Evolutionary conservation across 2,888 invertebrate genomes (phyloP).

Genomic region (Amphiduros pacificus): DNA sequence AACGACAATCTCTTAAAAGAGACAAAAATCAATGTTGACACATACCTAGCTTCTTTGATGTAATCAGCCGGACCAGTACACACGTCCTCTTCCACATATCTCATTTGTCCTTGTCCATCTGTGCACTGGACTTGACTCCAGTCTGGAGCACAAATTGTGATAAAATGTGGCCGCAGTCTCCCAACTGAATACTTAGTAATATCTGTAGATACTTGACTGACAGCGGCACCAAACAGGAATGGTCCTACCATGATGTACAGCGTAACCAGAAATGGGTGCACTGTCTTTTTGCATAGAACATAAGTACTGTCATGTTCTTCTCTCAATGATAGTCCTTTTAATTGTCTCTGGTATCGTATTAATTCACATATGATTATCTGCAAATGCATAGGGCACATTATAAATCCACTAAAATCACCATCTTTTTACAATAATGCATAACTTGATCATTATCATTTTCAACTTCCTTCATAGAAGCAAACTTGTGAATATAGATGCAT

Average conservation of each 20-base stretch:
- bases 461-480: too few species aligned
- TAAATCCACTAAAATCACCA: too few species aligned
- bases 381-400: neutral
- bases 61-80: slow-evolving; percentile 34
- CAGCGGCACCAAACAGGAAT: slow-evolving; percentile 84
- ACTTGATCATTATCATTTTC: too few species aligned
- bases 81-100: slow-evolving; percentile 38
- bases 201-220: slow-evolving; percentile 85
- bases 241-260: slow-evolving; percentile 63
- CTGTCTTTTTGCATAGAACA: neutral
- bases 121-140: slow-evolving; percentile 33
- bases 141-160: slow-evolving; percentile 79
- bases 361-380: slow-evolving; percentile 19
- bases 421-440: too few species aligned
- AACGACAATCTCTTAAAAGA: too few species aligned
- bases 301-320: neutral
- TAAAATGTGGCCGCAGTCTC: slow-evolving; percentile 90
- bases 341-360: neutral
- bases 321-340: neutral
- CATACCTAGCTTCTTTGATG: slow-evolving; percentile 43
- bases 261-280: slow-evolving; percentile 11
- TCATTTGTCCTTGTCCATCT: slow-evolving; percentile 27
- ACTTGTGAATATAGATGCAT: too few species aligned
- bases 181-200: slow-evolving; percentile 93
- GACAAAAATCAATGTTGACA: too few species aligned